These are phyloP conservation scores for Tiliacea aurago DNA, from an alignment of 2,888 invertebrate species.

Conservation along the genomic window DNA sequence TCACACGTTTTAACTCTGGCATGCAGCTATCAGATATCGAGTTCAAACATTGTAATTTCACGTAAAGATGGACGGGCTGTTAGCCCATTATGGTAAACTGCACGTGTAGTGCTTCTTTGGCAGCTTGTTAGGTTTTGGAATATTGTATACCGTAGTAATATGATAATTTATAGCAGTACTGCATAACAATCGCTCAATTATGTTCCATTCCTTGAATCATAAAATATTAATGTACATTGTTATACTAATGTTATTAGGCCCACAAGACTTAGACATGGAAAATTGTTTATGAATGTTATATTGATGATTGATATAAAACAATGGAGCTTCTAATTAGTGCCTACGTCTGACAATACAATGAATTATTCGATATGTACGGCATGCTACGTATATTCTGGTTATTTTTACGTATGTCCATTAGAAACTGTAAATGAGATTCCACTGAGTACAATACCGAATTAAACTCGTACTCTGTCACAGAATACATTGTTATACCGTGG, in stretches of 20 bases:
- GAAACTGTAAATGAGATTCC: slow-evolving; percentile 56
- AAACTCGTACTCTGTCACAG: slow-evolving; percentile 62
- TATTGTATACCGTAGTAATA: slow-evolving; percentile 40
- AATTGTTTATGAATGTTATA: slow-evolving; percentile 22
- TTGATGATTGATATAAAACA: slow-evolving; percentile 42
- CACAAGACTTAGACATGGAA: slow-evolving; percentile 2
- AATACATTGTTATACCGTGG: slow-evolving; percentile 67
- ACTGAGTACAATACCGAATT: slow-evolving; percentile 64
- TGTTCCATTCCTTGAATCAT: slow-evolving; percentile 32
- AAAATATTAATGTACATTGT: slow-evolving; percentile 36
- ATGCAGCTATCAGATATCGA: slow-evolving; percentile 46
- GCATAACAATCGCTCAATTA: slow-evolving; percentile 36
- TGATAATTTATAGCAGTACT: slow-evolving; percentile 35
- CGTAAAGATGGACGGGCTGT: slow-evolving; percentile 33
- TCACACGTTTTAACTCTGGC: slow-evolving; percentile 33
- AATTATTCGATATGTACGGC: slow-evolving; percentile 42
- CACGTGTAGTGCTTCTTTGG: slow-evolving; percentile 48
- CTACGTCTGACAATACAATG: slow-evolving; percentile 43
- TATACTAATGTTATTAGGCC: slow-evolving; percentile 25
- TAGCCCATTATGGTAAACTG: slow-evolving; percentile 50
- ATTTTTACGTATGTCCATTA: slow-evolving; percentile 59
- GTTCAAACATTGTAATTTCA: slow-evolving; percentile 58
- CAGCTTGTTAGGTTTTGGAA: slow-evolving; percentile 55
- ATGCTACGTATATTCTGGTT: slow-evolving; percentile 46
- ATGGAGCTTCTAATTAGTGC: slow-evolving; percentile 48